Evolutionary conservation across 2,797 vertebrate genomes (phyloP).

Genomic region (Echeneis naucrates): DNA sequence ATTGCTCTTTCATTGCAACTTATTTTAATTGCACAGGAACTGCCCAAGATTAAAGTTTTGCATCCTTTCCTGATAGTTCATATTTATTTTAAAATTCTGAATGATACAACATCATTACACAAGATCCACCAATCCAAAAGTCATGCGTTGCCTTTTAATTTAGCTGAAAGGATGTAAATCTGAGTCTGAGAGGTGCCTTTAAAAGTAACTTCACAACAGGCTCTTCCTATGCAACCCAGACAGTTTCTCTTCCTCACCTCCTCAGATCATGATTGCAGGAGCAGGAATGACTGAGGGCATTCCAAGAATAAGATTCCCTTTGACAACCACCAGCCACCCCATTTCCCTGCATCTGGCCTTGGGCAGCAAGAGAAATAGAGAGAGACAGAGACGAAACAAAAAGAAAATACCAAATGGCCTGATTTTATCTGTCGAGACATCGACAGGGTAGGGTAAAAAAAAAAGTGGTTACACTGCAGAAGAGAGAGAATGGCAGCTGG

Average conservation of each 20-base stretch:
- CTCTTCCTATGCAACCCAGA: constrained; percentile 2
- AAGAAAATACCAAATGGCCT: constrained; percentile 43
- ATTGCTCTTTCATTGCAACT: neutral
- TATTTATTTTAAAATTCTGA: constrained; percentile 2
- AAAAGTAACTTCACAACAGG: constrained; percentile 26
- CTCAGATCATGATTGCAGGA: constrained; percentile 67
- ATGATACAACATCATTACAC: constrained; percentile 3
- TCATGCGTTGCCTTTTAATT: neutral
- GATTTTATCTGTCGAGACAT: constrained; percentile 43
- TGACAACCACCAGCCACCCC: constrained; percentile 70
- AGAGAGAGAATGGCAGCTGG: constrained; percentile 63
- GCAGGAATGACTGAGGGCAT: constrained; percentile 76
- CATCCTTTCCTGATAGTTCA: no score
- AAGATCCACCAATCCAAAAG: neutral
- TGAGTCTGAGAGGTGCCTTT: neutral
- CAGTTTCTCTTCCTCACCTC: constrained; percentile 22
- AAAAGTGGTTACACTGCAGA: constrained; percentile 30
- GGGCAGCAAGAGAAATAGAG: constrained; percentile 27
- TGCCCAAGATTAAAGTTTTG: neutral
- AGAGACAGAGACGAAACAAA: constrained; percentile 39
- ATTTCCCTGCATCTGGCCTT: constrained; percentile 66
- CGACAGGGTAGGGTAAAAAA: constrained; percentile 26
- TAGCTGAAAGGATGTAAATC: neutral
- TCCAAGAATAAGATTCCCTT: constrained; percentile 81
- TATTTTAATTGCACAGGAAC: neutral